Base-by-base conservation (phyloP, 2,797 vertebrate species). In the Orientallactaga sibirica region DNA sequence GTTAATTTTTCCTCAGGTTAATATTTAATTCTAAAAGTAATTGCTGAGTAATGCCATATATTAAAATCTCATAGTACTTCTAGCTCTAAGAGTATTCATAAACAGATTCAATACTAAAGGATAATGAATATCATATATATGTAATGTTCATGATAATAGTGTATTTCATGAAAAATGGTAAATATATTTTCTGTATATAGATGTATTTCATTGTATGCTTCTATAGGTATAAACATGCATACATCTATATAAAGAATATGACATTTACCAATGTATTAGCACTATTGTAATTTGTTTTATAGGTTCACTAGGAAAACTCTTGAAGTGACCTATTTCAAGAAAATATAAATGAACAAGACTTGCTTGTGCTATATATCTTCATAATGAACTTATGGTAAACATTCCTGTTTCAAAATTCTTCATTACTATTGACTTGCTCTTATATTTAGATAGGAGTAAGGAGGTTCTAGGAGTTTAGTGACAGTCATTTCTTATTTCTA, bases 1-100 rank as follows among this genome's bases (percentile, higher is more conserved):
- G 1, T 86, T 96, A 43, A 85, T 93, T 70, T 33, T 29, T 96
- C 41, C 88, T 91, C n/a, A 71, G 67, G 62, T 95, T 90, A 8
- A 73, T 96, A 37, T 95, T 91, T 83, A 78, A 29, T 61, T 89
- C 61, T 7, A 0, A 79, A 97, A 97, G 95, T 83, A 96, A 43
- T 71, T 84, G 86, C 71, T 92, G 97, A 94, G 66, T 84, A 95
- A 94, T 93, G 88, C 71, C 71, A 95, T 92, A 84, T 95, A 81
- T 93, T 29, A 75, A 0, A 64, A 87, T 94, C 55, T 78, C 91
- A 43, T 24, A 22, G 52, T 18, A 94, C 1, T 94, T 96, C 96
- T 89, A 91, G 74, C 83, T 94, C 90, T 67, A 82, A 52, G 92
- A 95, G 22, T 97, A 95, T 92, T 83, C 93, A 58, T 22, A 95